Base-by-base conservation (phyloP, 1,140 invertebrate species). In the Vollenhovia emeryi region DNA sequence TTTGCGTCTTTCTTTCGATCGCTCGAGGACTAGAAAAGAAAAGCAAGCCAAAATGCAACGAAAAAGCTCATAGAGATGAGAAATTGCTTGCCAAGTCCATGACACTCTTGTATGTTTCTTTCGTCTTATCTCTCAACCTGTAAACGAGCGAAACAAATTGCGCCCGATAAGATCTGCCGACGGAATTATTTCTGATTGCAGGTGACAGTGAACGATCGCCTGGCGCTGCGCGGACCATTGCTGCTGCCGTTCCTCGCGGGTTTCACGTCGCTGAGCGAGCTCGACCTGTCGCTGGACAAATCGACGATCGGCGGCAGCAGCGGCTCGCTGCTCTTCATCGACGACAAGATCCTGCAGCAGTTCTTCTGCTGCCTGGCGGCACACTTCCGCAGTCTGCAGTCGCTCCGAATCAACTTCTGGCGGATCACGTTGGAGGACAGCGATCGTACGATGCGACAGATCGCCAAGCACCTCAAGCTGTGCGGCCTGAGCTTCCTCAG, bases 211-310 rank as follows among this genome's bases (percentile, higher is more conserved):
- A 95, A 95, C 86, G 95, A 95, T 82, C 91, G 94, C 45, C 87
- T 95, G 48, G 94, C 93, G n/a, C 89, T 96, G 7, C 92, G 95
- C 11, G 95, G 95, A 0, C 95, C 95, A 0, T 93, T 95, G 50
- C 79, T 96, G 4, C 86, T 96, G 8, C 95, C 95, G 1, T 95
- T 95, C 89, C 91, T 96, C 13, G 92, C 94, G 0, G 95, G 95
- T 13, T 95, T 96, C 86, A 94, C 94, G 4, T 93, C 93, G 11
- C 91, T 96, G 11, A 94, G 95, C 84, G 95, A 96, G 85, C 90
- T 96, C 0, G 95, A 96, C 59, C 89, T 96, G 9, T 95, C 95
- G 13, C 90, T 95, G 55, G 94, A 95, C 82, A 94, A 95, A 73
- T 93, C 91, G 0, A 92, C 93, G n/a, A 92, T 93, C 75, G 94